Evolutionary conservation across 1,140 invertebrate genomes (phyloP).

Genomic region (Drosophila setifemur): DNA sequence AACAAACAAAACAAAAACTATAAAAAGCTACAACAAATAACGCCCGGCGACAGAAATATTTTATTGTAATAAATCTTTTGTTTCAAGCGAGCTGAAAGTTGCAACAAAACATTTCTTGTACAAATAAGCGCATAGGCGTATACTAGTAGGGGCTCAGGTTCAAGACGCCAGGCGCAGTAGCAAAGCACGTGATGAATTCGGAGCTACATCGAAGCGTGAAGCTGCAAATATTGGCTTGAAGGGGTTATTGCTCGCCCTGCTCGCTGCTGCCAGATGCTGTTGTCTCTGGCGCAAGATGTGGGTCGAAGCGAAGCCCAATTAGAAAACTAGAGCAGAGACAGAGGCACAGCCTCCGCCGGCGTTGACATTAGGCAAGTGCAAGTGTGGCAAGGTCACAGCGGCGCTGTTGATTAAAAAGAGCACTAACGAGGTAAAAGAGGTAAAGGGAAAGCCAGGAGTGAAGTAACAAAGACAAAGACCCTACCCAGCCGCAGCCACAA

Average conservation of each 20-base stretch:
- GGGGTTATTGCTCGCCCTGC: constrained; percentile 76
- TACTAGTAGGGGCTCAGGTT: constrained; percentile 45
- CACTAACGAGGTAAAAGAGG: not conserved
- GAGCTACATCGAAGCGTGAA: constrained; percentile 57
- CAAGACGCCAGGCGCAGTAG: constrained; percentile 42
- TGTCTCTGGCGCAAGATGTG: constrained; percentile 35
- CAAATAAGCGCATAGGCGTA: constrained; percentile 26
- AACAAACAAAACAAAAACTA: constrained; percentile 50
- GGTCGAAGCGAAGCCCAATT: constrained; percentile 14
- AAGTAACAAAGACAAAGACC: constrained; percentile 34
- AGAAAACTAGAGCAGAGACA: constrained; percentile 38
- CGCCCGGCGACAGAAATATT: constrained; percentile 55
- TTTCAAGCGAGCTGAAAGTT: constrained; percentile 26
- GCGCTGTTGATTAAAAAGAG: constrained; percentile 22
- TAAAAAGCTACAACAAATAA: constrained; percentile 4
- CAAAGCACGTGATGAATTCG: constrained; percentile 51
- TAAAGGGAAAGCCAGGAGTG: constrained; percentile 11
- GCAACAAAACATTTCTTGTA: constrained; percentile 39
- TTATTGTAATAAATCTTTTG: constrained; percentile 78
- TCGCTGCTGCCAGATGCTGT: constrained; percentile 38
- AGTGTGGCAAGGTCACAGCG: constrained; percentile 38
- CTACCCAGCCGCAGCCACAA: constrained; percentile 24
- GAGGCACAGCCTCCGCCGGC: constrained; percentile 4
- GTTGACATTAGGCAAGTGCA: constrained; percentile 44
- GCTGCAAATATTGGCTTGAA: constrained; percentile 20